These are phyloP conservation scores for Globodera rostochiensis DNA, from an alignment of 1,140 invertebrate species.

Conservation along the genomic window DNA sequence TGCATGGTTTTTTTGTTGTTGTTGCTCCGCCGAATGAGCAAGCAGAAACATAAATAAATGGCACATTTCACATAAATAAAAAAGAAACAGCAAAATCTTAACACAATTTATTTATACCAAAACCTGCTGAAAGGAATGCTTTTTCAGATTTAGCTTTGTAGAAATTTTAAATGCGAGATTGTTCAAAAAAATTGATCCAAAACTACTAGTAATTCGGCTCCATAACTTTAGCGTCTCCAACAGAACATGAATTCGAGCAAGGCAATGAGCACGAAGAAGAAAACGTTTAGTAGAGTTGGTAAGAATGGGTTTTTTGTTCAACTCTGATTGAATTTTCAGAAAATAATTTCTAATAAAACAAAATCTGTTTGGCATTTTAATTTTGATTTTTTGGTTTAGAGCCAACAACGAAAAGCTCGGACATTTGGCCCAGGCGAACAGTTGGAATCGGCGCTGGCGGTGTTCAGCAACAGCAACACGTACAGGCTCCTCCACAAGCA, in stretches of 20 bases:
- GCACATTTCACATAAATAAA: no score
- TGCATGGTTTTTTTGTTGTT: neutral
- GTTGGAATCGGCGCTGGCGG: neutral
- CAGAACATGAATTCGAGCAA: constrained; percentile 55
- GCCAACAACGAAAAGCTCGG: neutral
- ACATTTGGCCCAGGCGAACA: neutral
- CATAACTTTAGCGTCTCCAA: constrained; percentile 47
- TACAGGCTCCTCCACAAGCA: no score
- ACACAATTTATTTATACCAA: neutral
- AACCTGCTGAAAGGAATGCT: no score
- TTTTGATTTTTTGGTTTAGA: neutral
- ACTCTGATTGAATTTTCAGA: no score
- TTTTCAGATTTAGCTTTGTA: no score
- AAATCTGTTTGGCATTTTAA: no score
- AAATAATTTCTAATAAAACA: no score
- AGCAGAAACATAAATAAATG: no score
- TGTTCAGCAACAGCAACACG: neutral
- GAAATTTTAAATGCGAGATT: no score
- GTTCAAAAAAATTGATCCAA: neutral
- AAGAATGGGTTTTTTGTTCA: neutral
- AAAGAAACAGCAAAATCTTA: neutral
- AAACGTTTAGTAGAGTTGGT: neutral
- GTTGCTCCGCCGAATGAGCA: no score
- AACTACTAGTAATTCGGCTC: neutral
- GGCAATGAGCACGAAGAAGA: constrained; percentile 39